Percentiles rank a stretch among this genome's conserved stretches.
phyloP scores from a whole-genome alignment of 2,797 vertebrate genomes.

The Rousettus madagascariensis region DNA sequence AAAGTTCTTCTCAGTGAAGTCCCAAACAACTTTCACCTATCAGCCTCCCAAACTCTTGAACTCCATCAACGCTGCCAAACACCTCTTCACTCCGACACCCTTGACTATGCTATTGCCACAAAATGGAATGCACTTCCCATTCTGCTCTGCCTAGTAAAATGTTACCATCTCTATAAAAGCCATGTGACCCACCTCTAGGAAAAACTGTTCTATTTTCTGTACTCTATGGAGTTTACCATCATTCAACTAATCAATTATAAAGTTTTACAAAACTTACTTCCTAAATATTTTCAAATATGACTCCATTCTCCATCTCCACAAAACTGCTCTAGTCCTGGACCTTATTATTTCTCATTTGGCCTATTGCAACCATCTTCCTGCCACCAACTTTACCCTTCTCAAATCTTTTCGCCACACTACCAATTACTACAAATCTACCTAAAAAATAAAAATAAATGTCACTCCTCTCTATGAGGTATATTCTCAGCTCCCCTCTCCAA shows the following conservation, averaged over 20 bases:
- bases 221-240: background rate
- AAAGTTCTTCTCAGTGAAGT: background rate
- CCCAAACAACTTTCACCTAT: background rate
- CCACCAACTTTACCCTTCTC: background rate
- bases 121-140: background rate
- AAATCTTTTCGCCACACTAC: background rate
- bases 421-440: background rate
- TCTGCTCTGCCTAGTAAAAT: background rate
- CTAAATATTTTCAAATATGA: conserved; percentile 16
- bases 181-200: background rate
- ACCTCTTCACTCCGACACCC: background rate
- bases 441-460: background rate
- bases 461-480: background rate
- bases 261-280: conserved; percentile 2
- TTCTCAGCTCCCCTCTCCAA: background rate
- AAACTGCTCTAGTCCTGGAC: background rate
- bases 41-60: background rate
- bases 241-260: background rate
- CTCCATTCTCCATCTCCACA: background rate
- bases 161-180: background rate
- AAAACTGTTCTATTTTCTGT: background rate
- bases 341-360: background rate
- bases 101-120: background rate
- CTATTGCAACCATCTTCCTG: background rate
- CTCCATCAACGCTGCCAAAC: background rate